Conservation (phyloP, 2,113 vertebrate species). For the Semnornis frantzii region DNA sequence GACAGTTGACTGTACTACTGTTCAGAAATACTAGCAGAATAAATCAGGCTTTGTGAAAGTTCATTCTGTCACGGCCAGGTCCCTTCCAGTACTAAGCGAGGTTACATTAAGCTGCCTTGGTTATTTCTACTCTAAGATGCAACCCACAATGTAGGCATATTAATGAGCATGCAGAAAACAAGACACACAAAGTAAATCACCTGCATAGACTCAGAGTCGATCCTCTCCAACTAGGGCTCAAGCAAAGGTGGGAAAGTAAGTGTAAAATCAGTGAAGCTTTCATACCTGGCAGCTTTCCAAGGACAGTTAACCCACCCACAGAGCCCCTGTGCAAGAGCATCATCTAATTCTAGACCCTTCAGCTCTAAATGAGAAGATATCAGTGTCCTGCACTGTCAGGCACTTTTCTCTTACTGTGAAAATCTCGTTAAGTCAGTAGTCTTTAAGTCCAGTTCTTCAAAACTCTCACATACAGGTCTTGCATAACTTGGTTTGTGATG, state of each 20-base stretch:
- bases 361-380: background rate
- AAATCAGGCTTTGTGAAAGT: background rate
- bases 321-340: background rate
- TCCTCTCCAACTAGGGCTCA: background rate
- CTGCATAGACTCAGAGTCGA: background rate
- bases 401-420: background rate
- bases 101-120: background rate
- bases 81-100: background rate
- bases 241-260: background rate
- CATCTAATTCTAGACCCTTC: background rate
- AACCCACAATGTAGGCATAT: background rate
- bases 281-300: background rate
- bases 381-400: background rate
- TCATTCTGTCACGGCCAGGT: background rate
- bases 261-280: background rate
- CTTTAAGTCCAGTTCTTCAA: background rate
- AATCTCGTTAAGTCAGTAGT: background rate
- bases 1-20: background rate
- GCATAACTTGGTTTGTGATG: background rate
- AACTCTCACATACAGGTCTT: background rate
- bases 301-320: background rate
- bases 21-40: constrained; percentile 4
- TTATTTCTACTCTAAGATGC: background rate
- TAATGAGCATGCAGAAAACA: background rate
- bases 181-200: background rate